Conservation (phyloP, 2,797 vertebrate species). For the Alosa sapidissima region DNA sequence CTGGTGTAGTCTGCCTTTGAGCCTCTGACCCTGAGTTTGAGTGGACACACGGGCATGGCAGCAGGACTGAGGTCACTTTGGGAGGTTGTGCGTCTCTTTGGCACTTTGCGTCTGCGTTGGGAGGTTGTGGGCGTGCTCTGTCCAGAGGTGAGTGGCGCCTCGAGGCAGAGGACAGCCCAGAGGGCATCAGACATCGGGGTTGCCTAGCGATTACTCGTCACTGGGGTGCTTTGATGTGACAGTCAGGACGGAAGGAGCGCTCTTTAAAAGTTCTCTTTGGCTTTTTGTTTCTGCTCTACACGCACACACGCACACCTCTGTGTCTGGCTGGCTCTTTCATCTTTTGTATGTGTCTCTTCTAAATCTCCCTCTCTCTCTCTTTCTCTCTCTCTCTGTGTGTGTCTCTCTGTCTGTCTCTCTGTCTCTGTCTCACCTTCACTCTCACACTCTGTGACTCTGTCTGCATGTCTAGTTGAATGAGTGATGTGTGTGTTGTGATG, state of each 20-base stretch:
- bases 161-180: neutral
- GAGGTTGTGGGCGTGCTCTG: no score
- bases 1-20: no score
- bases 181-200: neutral
- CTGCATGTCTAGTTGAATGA: neutral
- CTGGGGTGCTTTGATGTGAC: neutral
- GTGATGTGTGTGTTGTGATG: neutral
- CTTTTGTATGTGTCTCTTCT: neutral
- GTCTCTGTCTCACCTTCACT: no score
- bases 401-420: no score
- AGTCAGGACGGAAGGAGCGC: neutral
- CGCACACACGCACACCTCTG: neutral
- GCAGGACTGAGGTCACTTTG: no score
- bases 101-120: no score
- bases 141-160: neutral
- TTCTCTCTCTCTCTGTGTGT: neutral
- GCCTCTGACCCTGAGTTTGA: no score
- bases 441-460: neutral
- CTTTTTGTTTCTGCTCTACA: neutral
- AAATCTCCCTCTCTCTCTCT: neutral
- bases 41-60: no score
- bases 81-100: no score
- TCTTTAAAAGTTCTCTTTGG: neutral
- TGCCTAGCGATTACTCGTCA: neutral
- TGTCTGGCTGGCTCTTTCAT: neutral